These are phyloP conservation scores for Ascaphus truei DNA, from an alignment of 2,113 vertebrate species.

Conservation along the genomic window DNA sequence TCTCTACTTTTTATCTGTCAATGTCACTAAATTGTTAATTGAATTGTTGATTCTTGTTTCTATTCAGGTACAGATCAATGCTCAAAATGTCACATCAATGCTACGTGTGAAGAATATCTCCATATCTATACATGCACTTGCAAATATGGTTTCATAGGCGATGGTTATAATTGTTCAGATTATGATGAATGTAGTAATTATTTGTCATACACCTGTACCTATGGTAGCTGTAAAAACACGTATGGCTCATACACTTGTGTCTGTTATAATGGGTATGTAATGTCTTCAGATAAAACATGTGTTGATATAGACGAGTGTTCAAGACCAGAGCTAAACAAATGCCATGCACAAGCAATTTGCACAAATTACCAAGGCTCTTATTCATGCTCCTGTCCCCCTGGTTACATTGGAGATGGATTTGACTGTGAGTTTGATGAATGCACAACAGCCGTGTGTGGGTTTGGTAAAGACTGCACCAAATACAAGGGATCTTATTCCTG, in stretches of 20 bases:
- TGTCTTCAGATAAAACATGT: constrained; percentile 10
- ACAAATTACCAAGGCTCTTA: constrained; percentile 40
- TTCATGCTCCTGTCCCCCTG: constrained; percentile 33
- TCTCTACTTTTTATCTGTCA: no score
- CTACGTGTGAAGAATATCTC: constrained; percentile 1
- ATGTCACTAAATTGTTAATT: no score
- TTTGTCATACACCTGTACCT: fast-evolving
- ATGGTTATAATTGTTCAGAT: constrained; percentile 33
- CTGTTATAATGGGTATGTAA: constrained; percentile 12
- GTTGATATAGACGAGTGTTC: constrained; percentile 37
- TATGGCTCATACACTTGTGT: constrained; percentile 18
- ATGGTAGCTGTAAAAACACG: constrained; percentile 19
- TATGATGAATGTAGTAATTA: constrained; percentile 29
- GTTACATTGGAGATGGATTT: constrained; percentile 36
- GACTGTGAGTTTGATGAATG: constrained; percentile 9
- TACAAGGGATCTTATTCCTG: background rate
- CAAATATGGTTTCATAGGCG: constrained; percentile 37
- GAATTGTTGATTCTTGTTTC: no score
- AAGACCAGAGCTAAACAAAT: background rate
- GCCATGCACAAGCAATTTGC: constrained; percentile 43
- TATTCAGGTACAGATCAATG: constrained; percentile 24
- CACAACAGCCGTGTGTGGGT: background rate
- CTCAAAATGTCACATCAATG: constrained; percentile 38
- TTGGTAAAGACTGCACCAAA: constrained; percentile 1
- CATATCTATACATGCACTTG: constrained; percentile 23